These are phyloP conservation scores for Limanda limanda DNA, from an alignment of 2,113 vertebrate species.

Conservation along the genomic window DNA sequence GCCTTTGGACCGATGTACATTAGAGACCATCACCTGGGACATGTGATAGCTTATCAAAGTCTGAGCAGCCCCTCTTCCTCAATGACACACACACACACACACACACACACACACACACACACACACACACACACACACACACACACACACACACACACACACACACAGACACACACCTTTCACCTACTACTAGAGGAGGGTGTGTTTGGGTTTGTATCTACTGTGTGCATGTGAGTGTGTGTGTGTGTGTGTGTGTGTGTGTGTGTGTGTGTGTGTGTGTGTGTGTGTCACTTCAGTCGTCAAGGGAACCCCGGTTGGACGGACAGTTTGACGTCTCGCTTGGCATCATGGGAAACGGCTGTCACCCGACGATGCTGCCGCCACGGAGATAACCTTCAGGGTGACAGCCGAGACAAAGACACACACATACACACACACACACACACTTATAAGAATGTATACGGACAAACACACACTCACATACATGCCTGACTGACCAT, in stretches of 20 bases:
- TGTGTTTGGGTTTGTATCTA: constrained; percentile 42
- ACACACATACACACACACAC: constrained; percentile 52
- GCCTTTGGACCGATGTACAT: constrained; percentile 91
- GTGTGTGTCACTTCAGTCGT: constrained; percentile 67
- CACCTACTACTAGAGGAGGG: constrained; percentile 46
- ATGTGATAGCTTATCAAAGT: constrained; percentile 99
- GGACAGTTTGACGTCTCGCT: constrained; percentile 96
- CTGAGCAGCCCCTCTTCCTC: constrained; percentile 92
- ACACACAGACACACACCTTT: constrained; percentile 34
- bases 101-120: constrained; percentile 18
- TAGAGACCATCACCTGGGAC: constrained; percentile 97
- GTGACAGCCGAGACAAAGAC: constrained; percentile 92
- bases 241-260: constrained; percentile 30
- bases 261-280: constrained; percentile 22
- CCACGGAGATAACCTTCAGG: constrained; percentile 98
- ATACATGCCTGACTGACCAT: constrained; percentile 59
- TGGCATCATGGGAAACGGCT: constrained; percentile 98
- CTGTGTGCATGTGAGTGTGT: background rate
- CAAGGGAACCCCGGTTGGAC: constrained; percentile 94
- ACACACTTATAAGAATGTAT: constrained; percentile 33
- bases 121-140: constrained; percentile 17
- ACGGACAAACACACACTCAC: constrained; percentile 19
- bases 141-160: constrained; percentile 23
- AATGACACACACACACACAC: constrained; percentile 48
- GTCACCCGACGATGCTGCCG: constrained; percentile 95